Percentiles rank a stretch among this genome's conserved stretches.
These are phyloP conservation scores for Melolontha melolontha DNA, from an alignment of 2,888 invertebrate species.

Conservation along the genomic window DNA sequence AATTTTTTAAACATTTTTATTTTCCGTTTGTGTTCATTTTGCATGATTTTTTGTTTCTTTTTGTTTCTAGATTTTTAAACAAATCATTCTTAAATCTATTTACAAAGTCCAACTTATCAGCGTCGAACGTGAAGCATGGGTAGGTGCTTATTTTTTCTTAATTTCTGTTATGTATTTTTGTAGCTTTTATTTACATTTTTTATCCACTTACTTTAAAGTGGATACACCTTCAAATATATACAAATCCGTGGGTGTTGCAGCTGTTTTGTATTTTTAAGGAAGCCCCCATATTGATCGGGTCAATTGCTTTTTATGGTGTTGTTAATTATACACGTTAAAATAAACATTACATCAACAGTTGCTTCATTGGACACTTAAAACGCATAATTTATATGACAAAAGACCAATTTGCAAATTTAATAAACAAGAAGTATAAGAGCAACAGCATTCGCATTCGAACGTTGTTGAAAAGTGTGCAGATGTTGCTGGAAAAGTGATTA, in stretches of 20 bases:
- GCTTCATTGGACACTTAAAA: constrained; percentile 22
- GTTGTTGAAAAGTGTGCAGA: not conserved
- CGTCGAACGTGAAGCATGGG: constrained; percentile 77
- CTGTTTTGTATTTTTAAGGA: constrained; percentile 9
- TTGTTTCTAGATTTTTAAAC: constrained; percentile 75
- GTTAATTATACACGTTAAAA: constrained; percentile 25
- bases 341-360: constrained; percentile 38
- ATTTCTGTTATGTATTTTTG: constrained; percentile 49
- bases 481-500: not conserved
- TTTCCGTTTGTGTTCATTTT: constrained; percentile 45
- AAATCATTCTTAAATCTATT: constrained; percentile 79
- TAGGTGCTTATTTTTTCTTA: constrained; percentile 67
- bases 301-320: constrained; percentile 16
- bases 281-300: constrained; percentile 17
- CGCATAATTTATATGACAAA: constrained; percentile 7
- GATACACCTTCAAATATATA: constrained; percentile 11
- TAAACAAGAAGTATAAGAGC: not conserved
- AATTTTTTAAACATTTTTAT: constrained; percentile 44
- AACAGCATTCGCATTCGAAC: not conserved
- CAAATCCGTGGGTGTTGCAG: constrained; percentile 19
- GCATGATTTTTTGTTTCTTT: constrained; percentile 60
- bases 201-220: constrained; percentile 8
- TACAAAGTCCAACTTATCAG: constrained; percentile 73
- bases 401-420: constrained; percentile 7
- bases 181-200: constrained; percentile 37